Base-by-base conservation (phyloP, 2,888 invertebrate genomes). In the Chalcis sispes region DNA sequence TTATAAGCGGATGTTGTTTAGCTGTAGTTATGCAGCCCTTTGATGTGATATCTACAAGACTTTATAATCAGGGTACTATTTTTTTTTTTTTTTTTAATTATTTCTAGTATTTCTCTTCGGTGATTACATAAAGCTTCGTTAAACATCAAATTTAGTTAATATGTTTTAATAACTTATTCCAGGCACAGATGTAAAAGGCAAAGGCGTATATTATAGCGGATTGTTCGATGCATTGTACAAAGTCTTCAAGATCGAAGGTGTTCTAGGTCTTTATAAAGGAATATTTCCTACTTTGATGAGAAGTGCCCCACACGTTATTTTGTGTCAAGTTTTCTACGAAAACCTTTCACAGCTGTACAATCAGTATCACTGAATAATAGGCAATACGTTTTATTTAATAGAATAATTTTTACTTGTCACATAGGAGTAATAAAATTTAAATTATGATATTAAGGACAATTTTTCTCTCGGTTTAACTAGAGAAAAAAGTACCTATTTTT, bases 321-420 rank as follows among this genome's bases (percentile, higher is more conserved):
- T 98, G 1, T 94, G 95, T 79, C 90, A 98, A 70, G 92, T 97
- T 69, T 95, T 98, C 87, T 98, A 97, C 93, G 96, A 97, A 87
- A 91, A 94, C 85, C 89, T 94, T 27, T 83, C 86, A 29, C 77
- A 80, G 5, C 82, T 82, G 8, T 78, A 76, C 42, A 73, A 91
- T 79, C 93, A 93, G 0, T 48, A 25, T 18, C n/a, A 66, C 32
- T 67, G 10, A 65, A 46, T 29, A n/a, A 50, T 25, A 27, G 10
- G 25, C 18, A n/a, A 46, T 8, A 15, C 5, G 5, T 10, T 20
- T 42, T 29, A 20, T 61, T 54, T 54, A n/a, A 15, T 40, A 54
- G 42, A 42, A 67, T 5, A 25, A 59, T 56, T 46, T n/a, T 32
- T 32, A 69, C 13, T 42, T 13, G 7, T 61, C 25, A 13, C 20